Evolutionary conservation across 2,888 invertebrate genomes (phyloP).

Genomic region (Xestia c-nigrum): DNA sequence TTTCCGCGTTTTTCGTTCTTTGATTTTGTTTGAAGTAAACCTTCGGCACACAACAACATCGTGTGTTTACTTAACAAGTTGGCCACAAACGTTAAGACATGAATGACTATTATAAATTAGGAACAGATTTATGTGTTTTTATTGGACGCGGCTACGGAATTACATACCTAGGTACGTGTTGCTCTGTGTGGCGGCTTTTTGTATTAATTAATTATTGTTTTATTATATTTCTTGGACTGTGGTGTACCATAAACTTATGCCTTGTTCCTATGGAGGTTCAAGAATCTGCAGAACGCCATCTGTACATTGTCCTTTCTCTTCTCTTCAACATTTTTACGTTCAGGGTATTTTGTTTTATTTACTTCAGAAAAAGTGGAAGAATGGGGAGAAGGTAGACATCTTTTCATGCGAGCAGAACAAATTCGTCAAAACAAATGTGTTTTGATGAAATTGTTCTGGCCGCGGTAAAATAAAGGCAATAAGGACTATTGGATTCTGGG

Average conservation of each 20-base stretch:
- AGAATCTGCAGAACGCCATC: neutral
- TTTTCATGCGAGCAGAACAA: neutral
- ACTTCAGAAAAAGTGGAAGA: neutral
- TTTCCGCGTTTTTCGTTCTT: neutral
- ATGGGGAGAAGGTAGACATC: neutral
- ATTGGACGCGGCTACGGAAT: slow-evolving; percentile 67
- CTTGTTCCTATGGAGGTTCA: neutral
- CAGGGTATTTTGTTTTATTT: neutral
- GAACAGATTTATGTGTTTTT: slow-evolving; percentile 81
- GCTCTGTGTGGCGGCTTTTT: slow-evolving; percentile 16
- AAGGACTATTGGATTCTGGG: neutral
- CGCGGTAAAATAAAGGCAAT: neutral
- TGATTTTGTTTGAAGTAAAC: neutral
- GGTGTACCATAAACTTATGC: neutral
- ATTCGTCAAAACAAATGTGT: neutral
- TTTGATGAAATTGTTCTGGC: neutral
- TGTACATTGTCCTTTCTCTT: neutral
- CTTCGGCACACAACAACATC: slow-evolving; percentile 17
- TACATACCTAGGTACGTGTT: slow-evolving; percentile 18
- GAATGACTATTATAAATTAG: slow-evolving; percentile 77
- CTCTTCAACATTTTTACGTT: neutral
- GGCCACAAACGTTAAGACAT: slow-evolving; percentile 52
- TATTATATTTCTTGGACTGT: neutral
- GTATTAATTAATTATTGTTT: slow-evolving; percentile 22
- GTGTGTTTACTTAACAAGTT: slow-evolving; percentile 31